Evolutionary conservation across 2,113 vertebrate genomes (phyloP).

Genomic region (Ploceus nigricollis): DNA sequence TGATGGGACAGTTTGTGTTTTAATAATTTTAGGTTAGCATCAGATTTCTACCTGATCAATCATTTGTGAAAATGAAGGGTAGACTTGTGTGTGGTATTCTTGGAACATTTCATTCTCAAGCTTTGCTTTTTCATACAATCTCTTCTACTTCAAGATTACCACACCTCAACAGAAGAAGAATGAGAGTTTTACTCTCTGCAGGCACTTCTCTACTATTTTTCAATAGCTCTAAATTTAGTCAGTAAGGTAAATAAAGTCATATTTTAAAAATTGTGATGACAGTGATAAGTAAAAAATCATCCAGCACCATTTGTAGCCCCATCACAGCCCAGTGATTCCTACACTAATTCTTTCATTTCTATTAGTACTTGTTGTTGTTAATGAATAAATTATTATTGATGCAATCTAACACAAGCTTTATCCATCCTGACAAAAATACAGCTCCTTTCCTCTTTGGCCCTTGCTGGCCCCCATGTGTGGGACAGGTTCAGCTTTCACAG

Average conservation of each 20-base stretch:
- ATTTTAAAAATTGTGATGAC: not conserved
- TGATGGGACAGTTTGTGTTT: not conserved
- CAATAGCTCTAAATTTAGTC: not conserved
- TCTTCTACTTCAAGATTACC: not conserved
- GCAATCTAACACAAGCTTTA: not conserved
- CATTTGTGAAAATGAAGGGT: not conserved
- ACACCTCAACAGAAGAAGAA: not conserved
- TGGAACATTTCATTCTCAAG: not conserved
- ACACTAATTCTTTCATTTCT: not conserved
- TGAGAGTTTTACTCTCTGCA: not conserved
- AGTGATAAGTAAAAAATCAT: not conserved
- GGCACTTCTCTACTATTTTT: not conserved
- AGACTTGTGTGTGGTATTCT: not conserved
- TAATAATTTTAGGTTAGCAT: not conserved
- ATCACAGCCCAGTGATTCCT: not conserved
- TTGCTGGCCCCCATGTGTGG: not conserved
- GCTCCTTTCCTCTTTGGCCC: not conserved
- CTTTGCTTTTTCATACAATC: not conserved
- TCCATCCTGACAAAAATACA: not conserved
- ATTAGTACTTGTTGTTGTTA: not conserved
- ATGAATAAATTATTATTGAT: not conserved
- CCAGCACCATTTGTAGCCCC: not conserved
- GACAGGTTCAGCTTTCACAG: not conserved
- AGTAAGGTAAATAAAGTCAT: not conserved
- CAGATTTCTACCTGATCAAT: not conserved